phyloP scores from a whole-genome alignment of 2,797 vertebrate species.

The Morus bassanus region DNA sequence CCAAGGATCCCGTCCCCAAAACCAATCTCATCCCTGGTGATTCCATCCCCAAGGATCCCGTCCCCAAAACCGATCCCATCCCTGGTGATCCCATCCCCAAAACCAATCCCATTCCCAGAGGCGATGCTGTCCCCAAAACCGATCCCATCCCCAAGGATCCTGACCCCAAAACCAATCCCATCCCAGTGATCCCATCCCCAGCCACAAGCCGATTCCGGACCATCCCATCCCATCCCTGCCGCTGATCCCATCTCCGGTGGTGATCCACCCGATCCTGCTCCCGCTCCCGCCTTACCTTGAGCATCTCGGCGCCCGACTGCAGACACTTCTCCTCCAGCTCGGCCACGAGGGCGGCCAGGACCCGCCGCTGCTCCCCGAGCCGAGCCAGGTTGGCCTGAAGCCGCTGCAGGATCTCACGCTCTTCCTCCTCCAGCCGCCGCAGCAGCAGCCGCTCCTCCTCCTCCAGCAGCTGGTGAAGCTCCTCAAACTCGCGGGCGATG shows the following conservation, averaged over 20 bases:
- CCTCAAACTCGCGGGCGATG: slow-evolving; percentile 87
- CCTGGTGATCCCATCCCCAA: too few relatives aligned
- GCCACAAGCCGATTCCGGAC: too few relatives aligned
- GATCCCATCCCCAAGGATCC: too few relatives aligned
- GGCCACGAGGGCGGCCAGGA: slow-evolving; percentile 58
- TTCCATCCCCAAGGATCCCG: too few relatives aligned
- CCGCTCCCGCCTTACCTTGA: background rate
- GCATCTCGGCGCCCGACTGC: slow-evolving; percentile 69
- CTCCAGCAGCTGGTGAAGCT: slow-evolving; percentile 88
- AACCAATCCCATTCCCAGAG: too few relatives aligned
- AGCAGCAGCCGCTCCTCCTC: slow-evolving; percentile 88
- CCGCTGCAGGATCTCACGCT: slow-evolving; percentile 85
- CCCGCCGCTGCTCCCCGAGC: slow-evolving; percentile 80
- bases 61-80: too few relatives aligned
- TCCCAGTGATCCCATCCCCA: too few relatives aligned
- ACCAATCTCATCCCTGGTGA: too few relatives aligned
- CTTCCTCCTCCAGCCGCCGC: slow-evolving; percentile 87
- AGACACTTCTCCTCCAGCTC: slow-evolving; percentile 73
- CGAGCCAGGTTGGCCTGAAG: slow-evolving; percentile 87
- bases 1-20: too few relatives aligned
- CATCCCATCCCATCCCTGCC: background rate
- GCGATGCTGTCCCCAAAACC: too few relatives aligned
- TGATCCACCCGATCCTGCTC: background rate
- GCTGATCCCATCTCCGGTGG: background rate
- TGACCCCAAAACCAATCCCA: too few relatives aligned